Base-by-base conservation (phyloP, 2,113 vertebrate genomes). In the Symphodus melops region DNA sequence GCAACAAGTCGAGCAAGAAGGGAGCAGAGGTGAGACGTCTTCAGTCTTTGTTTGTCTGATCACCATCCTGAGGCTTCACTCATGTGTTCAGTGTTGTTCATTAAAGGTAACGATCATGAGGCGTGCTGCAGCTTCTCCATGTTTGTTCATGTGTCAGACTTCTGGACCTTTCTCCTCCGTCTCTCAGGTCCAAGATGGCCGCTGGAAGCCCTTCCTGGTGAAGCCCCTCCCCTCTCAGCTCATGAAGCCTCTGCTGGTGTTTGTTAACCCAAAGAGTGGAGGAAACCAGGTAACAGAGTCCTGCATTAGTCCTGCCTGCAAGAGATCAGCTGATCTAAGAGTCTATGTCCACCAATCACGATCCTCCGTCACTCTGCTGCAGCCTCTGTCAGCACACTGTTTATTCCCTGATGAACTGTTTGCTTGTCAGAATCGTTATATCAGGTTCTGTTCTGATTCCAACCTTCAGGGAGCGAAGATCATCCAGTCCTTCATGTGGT, bases 401-500 rank as follows among this genome's bases (percentile, higher is more conserved):
- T 2, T 39, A 39, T 39, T 39, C 9, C 9, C 1, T 1, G 25
- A 25, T 25, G 25, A 25, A 25, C 4, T 25, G 25, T 4, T 25
- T 25, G 25, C 4, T 25, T 25, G 25, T 25, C 25, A 4, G 25
- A 2, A 25, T 25, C 25, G 4, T 25, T 25, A 25, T 25, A 25
- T 25, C 25, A 25, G 25, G 25, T 25, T 33, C 28, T 33, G 28
- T 33, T 33, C 28, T 33, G 28, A 5, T 33, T 33, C 28, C 4
- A 33, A 33, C 28, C 39, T 65, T 56, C 72, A 99, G 97, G 97
- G 97, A 67, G 88, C 96, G 7, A 99, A 98, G 92, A 96, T 99
- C 83, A 95, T 99, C 84, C 97, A 98, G 48, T 96, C 97, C 13
- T 98, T 98, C 90, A 96, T 98, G 94, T 99, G 97, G 97, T 97